Evolutionary conservation across 2,797 vertebrate genomes (phyloP).

Genomic region (Cirrhinus molitorella): DNA sequence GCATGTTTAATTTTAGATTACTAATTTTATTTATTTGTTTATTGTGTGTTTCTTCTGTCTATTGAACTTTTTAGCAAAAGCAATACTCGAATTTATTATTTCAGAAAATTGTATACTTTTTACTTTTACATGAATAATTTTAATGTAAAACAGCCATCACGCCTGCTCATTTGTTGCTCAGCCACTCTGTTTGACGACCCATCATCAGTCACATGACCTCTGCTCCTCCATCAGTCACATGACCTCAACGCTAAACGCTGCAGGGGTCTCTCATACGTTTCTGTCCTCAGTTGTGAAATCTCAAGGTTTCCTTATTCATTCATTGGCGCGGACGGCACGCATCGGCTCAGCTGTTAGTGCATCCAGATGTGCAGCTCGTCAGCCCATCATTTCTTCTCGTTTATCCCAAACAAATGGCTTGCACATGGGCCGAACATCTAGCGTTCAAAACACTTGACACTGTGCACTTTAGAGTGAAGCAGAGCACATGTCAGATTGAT

Average conservation of each 20-base stretch:
- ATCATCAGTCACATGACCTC: constrained; percentile 1
- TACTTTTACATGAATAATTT: neutral
- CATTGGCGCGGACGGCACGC: constrained; percentile 66
- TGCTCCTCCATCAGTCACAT: too few species aligned
- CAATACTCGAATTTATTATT: neutral
- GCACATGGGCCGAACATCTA: constrained; percentile 72
- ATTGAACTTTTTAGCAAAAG: neutral
- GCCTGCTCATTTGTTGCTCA: neutral
- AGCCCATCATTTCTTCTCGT: constrained; percentile 74
- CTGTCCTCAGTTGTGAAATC: neutral
- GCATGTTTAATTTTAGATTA: neutral
- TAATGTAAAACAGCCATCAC: neutral
- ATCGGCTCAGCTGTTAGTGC: constrained; percentile 29
- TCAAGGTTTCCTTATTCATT: constrained; percentile 44
- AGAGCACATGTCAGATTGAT: constrained; percentile 58
- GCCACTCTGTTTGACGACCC: neutral
- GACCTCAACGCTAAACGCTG: neutral
- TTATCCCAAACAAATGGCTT: constrained; percentile 78
- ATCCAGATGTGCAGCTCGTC: constrained; percentile 71
- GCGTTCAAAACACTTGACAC: constrained; percentile 59
- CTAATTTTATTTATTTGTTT: neutral
- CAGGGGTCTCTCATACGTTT: neutral
- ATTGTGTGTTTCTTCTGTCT: neutral
- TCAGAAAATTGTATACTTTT: neutral
- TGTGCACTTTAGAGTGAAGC: neutral